phyloP scores from a whole-genome alignment of 2,888 invertebrate genomes.

The Diarsia brunnea region DNA sequence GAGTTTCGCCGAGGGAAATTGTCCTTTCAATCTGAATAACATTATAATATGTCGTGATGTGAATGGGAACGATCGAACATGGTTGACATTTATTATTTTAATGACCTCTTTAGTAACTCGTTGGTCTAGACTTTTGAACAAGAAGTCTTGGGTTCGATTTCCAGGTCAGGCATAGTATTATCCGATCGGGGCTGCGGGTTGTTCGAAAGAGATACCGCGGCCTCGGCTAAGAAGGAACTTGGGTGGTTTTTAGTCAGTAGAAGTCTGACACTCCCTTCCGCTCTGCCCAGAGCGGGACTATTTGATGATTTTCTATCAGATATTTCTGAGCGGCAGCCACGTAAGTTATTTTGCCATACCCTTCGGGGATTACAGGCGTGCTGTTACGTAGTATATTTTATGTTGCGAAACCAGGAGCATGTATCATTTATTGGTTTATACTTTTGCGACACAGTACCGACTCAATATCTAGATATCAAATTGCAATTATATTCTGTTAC shows the following conservation, averaged over 20 bases:
- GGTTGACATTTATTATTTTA: neutral
- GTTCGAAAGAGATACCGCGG: too few relatives aligned
- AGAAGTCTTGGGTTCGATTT: neutral
- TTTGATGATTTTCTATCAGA: neutral
- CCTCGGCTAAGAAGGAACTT: too few relatives aligned
- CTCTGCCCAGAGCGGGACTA: too few relatives aligned
- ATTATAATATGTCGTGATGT: neutral
- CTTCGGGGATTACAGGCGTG: neutral
- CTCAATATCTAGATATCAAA: too few relatives aligned
- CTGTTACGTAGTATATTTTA: neutral
- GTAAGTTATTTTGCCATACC: neutral
- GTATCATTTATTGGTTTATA: neutral
- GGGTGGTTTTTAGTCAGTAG: too few relatives aligned
- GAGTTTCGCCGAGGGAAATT: neutral
- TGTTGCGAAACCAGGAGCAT: neutral
- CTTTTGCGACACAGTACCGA: too few relatives aligned
- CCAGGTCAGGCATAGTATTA: neutral
- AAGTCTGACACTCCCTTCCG: too few relatives aligned
- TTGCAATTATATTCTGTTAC: slow-evolving; percentile 21
- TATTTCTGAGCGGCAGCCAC: neutral
- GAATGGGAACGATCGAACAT: neutral
- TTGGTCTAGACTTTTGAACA: neutral
- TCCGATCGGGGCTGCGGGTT: too few relatives aligned
- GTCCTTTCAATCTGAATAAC: neutral
- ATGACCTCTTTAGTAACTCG: neutral